These are phyloP conservation scores for Rhinella marina DNA, from an alignment of 2,797 vertebrate genomes.

Conservation along the genomic window DNA sequence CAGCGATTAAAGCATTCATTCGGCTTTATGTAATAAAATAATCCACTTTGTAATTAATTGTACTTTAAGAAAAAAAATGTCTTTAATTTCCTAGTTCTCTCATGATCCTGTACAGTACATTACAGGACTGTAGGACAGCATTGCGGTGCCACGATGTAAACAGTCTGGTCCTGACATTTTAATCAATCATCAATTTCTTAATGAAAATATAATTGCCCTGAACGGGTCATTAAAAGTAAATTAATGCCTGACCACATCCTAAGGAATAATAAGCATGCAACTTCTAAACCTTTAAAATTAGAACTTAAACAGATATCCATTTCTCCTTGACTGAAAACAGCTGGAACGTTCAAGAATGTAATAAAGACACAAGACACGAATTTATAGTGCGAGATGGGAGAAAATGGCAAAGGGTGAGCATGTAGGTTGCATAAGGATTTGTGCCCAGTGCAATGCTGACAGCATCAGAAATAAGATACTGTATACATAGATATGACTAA, in stretches of 20 bases:
- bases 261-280: background rate
- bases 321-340: conserved; percentile 42
- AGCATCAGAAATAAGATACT: background rate
- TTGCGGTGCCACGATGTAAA: conserved; percentile 9
- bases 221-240: conserved; percentile 40
- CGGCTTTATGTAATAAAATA: conserved; percentile 21
- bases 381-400: background rate
- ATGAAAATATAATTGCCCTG: conserved; percentile 40
- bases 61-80: background rate
- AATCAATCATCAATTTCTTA: conserved; percentile 34
- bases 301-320: conserved; percentile 12
- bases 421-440: background rate
- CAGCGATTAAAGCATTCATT: conserved; percentile 20
- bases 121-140: background rate
- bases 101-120: conserved; percentile 24
- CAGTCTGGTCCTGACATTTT: conserved; percentile 26
- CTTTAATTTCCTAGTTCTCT: background rate
- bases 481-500: background rate
- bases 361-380: background rate
- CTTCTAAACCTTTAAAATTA: conserved; percentile 35
- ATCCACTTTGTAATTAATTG: conserved; percentile 24
- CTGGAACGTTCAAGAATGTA: conserved; percentile 13
- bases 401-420: background rate
- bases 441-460: background rate
- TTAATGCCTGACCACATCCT: conserved; percentile 41